phyloP scores from a whole-genome alignment of 2,113 vertebrate genomes.

The Sebastes schlegelii region DNA sequence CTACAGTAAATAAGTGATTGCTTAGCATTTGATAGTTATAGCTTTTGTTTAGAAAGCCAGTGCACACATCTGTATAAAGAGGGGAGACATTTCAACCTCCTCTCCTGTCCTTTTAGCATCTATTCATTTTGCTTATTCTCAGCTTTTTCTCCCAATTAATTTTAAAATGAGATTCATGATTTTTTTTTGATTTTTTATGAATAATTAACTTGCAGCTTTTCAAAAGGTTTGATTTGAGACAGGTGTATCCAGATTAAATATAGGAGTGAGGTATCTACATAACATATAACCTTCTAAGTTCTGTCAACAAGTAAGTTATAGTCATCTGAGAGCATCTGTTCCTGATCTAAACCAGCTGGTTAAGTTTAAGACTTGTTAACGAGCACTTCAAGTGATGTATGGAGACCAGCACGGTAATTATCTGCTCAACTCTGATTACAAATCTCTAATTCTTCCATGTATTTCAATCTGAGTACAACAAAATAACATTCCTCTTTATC shows the following conservation, averaged over 20 bases:
- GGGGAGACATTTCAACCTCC: not conserved
- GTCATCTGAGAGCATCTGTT: not conserved
- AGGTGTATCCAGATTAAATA: not conserved
- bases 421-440: not conserved
- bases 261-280: not conserved
- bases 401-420: not conserved
- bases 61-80: conserved; percentile 17
- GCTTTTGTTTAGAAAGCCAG: not conserved
- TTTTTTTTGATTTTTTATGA: not conserved
- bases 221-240: not conserved
- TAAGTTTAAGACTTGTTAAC: not conserved
- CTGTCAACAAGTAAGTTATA: not conserved
- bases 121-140: not conserved
- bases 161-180: not conserved
- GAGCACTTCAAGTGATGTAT: not conserved
- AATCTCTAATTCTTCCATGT: not conserved
- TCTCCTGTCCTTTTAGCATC: not conserved
- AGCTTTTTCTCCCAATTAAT: not conserved
- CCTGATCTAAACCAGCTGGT: not conserved
- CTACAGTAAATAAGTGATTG: not conserved
- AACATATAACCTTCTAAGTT: not conserved
- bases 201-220: not conserved
- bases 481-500: not conserved
- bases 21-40: not conserved
- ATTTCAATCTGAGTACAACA: not conserved